Conservation (phyloP, 1,140 invertebrate genomes). For the Sycophila sp. region DNA sequence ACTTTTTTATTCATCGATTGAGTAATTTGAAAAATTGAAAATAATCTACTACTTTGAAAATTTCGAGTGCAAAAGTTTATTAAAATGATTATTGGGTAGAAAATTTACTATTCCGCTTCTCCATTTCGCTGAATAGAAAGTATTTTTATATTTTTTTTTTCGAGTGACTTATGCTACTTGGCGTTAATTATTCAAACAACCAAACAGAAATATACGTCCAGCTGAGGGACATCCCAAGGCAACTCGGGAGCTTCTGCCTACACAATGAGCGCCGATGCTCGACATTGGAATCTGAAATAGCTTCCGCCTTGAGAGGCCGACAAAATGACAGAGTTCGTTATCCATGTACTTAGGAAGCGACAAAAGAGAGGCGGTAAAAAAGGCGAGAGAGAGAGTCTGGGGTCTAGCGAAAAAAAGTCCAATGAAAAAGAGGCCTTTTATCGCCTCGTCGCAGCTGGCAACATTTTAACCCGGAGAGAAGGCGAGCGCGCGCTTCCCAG, state of each 20-base stretch:
- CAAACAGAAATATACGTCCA: not conserved
- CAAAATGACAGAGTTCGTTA: not conserved
- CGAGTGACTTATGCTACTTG: too few relatives aligned
- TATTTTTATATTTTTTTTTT: too few relatives aligned
- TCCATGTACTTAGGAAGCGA: not conserved
- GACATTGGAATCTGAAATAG: not conserved
- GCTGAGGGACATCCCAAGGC: too few relatives aligned
- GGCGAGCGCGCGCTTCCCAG: not conserved
- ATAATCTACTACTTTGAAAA: too few relatives aligned
- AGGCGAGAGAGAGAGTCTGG: not conserved
- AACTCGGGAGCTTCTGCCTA: not conserved
- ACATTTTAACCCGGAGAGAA: conserved; percentile 17
- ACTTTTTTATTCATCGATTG: too few relatives aligned
- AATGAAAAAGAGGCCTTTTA: not conserved
- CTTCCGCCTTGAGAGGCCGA: not conserved
- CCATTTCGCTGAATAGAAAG: too few relatives aligned
- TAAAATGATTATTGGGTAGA: too few relatives aligned
- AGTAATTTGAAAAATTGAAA: too few relatives aligned
- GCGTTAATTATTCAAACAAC: too few relatives aligned
- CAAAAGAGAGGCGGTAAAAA: too few relatives aligned
- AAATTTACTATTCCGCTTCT: too few relatives aligned
- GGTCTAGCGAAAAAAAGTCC: not conserved
- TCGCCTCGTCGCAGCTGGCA: not conserved
- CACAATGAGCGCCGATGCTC: not conserved
- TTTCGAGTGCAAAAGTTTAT: too few relatives aligned